phyloP scores from a whole-genome alignment of 2,888 invertebrate species.

The Halocaridina rubra region DNA sequence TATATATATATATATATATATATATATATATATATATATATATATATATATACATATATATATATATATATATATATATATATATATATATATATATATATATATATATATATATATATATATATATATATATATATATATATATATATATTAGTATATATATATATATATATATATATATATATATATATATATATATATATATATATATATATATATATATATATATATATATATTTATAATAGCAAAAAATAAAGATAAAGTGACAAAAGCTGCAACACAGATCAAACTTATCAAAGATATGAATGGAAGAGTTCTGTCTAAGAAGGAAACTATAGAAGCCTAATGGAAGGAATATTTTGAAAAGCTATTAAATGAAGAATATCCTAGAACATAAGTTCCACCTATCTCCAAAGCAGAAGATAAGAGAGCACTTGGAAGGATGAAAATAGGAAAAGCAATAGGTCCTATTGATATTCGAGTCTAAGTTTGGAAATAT shows the following conservation, averaged over 20 bases:
- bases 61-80: not conserved
- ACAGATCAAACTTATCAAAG: too few species aligned
- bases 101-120: not conserved
- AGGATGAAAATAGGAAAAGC: too few species aligned
- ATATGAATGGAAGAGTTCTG: too few species aligned
- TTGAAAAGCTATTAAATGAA: too few species aligned
- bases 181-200: not conserved
- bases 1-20: not conserved
- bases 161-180: not conserved
- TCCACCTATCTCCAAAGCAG: too few species aligned
- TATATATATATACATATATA: not conserved
- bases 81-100: not conserved
- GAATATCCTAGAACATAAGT: too few species aligned
- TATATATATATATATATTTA: not conserved
- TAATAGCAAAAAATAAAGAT: not conserved
- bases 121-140: not conserved
- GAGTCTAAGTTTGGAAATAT: too few species aligned
- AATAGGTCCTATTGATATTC: too few species aligned
- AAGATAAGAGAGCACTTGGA: too few species aligned
- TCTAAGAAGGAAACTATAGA: too few species aligned
- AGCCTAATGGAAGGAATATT: too few species aligned
- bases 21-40: not conserved
- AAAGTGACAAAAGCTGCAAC: too few species aligned
- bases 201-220: not conserved
- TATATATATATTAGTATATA: not conserved